Evolutionary conservation across 2,797 vertebrate species (phyloP), one percentile per base, ranked within the genome.

Genomic region (Philypnodon macrostomus): DNA sequence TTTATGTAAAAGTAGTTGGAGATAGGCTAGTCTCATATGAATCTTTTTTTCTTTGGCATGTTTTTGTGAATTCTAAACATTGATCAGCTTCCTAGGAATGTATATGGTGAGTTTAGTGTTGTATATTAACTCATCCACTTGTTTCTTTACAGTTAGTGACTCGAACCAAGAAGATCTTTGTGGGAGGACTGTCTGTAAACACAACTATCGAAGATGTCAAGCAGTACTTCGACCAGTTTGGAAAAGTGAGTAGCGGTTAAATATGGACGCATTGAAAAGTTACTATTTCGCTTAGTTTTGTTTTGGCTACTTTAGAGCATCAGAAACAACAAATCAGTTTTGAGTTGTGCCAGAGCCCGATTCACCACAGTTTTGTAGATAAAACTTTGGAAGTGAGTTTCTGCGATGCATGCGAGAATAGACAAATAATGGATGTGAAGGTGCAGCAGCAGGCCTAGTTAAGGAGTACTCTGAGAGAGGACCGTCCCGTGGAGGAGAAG

Each of bases 121-220:
- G n/a, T n/a, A n/a, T n/a, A n/a, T n/a, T n/a, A n/a, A n/a, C 21
- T 29, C 9, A 10, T 29, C 9, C 4, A 4, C 4, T 48, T 24
- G 7, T 53, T 24, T 51, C 18, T 39, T 84, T 83, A 74, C 89
- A 98, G 96, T 90, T 98, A 86, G 96, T 98, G 90, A 98, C 96
- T 74, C 93, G 95, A 81, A 98, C 95, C 64, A 98, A 98, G 93
- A 98, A 98, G 91, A 97, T 98, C 88, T 98, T 98, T 86, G 95
- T 98, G 33, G 96, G 96, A 61, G 96, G 96, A 57, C 87, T 98
- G 67, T 98, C 96, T 0, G 96, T 98, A 81, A 98, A 95, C 89
- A 98, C 96, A 52, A 98, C 95, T 2, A 95, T 97, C 75, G 96
- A 98, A 64, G 96, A 98, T 24, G 96, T 98, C 73, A 98, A 98